Evolutionary conservation across 2,797 vertebrate species (phyloP).

Genomic region (Alauda arvensis): DNA sequence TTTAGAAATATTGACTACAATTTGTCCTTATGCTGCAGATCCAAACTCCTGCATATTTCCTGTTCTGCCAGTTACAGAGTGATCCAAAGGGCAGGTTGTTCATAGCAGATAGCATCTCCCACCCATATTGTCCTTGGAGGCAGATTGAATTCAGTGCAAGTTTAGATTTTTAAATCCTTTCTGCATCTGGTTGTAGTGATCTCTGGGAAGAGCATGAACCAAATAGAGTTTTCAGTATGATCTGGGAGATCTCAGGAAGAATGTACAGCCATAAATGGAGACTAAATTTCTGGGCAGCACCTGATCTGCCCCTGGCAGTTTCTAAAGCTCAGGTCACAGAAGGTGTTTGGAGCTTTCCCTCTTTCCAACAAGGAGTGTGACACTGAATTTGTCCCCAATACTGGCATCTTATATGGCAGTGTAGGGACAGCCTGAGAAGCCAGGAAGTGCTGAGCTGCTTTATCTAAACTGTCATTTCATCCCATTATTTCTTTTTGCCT

Average conservation of each 20-base stretch:
- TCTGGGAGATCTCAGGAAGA: background rate
- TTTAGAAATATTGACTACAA: background rate
- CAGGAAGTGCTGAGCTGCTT: background rate
- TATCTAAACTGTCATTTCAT: background rate
- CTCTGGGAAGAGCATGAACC: background rate
- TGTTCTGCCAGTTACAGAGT: background rate
- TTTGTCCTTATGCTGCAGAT: background rate
- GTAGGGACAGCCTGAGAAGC: background rate
- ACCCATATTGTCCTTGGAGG: background rate
- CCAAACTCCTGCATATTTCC: background rate
- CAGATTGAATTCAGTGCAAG: background rate
- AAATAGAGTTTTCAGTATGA: background rate
- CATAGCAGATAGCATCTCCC: background rate
- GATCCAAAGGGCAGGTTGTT: background rate
- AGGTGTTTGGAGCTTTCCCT: background rate
- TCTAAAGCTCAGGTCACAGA: background rate
- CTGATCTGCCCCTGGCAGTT: background rate
- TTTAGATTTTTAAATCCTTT: background rate
- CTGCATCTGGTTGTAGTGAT: background rate
- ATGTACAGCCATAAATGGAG: background rate
- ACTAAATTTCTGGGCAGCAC: background rate
- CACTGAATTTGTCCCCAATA: background rate
- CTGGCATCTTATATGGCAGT: background rate
- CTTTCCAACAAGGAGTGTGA: background rate
- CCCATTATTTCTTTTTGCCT: background rate